phyloP scores from a whole-genome alignment of 2,797 vertebrate genomes.

The Phalloptychus januarius region DNA sequence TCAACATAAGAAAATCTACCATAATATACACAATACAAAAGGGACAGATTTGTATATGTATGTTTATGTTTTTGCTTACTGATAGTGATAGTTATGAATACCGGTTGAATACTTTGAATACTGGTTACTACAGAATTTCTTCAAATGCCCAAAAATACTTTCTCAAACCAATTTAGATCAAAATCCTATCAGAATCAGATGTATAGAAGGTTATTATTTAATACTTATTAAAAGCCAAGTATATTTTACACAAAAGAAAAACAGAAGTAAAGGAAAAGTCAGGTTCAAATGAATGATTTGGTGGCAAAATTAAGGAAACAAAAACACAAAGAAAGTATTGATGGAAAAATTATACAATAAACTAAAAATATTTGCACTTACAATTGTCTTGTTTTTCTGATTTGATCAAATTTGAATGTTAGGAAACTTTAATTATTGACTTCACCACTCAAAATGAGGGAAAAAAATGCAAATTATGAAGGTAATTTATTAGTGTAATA shows the following conservation, averaged over 20 bases:
- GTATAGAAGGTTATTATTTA: not conserved
- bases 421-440: not conserved
- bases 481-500: not conserved
- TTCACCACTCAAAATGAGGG: not conserved
- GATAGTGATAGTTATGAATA: not conserved
- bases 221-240: not conserved
- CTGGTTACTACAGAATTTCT: not conserved
- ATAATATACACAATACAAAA: not conserved
- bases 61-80: not conserved
- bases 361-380: not conserved
- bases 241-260: too few species aligned
- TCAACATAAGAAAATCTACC: not conserved
- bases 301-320: not conserved
- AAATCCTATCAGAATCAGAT: not conserved
- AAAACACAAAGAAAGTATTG: not conserved
- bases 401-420: not conserved
- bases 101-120: not conserved
- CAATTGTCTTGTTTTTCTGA: not conserved
- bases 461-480: not conserved
- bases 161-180: not conserved
- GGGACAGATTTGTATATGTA: not conserved
- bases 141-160: not conserved
- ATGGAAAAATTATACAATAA: not conserved
- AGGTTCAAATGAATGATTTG: not conserved
- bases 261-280: not conserved